phyloP scores from a whole-genome alignment of 1,140 invertebrate genomes.

The Drosophila equinoxialis region DNA sequence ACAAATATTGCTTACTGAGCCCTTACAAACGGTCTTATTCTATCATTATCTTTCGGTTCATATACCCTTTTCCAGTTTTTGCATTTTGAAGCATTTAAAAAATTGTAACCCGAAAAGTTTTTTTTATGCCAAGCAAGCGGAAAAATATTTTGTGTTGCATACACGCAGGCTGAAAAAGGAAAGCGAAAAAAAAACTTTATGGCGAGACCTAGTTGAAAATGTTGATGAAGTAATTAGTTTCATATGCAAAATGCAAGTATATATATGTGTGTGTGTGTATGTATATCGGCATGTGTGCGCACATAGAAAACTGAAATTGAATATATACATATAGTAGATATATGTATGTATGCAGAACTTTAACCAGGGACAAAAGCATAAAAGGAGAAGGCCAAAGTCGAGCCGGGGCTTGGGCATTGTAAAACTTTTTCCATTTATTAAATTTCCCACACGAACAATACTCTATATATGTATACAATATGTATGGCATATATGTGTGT shows the following conservation, averaged over 20 bases:
- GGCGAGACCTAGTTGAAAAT: constrained; percentile 57
- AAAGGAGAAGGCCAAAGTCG: constrained; percentile 15
- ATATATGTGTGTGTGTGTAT: constrained; percentile 19
- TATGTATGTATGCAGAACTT: constrained; percentile 52
- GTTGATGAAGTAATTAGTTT: constrained; percentile 79
- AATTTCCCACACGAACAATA: constrained; percentile 59
- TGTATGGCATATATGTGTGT: not conserved
- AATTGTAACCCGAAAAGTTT: constrained; percentile 11
- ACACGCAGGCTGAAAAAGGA: constrained; percentile 51
- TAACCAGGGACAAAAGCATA: constrained; percentile 37
- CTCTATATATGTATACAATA: not conserved
- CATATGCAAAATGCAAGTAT: constrained; percentile 53
- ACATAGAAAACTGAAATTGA: constrained; percentile 71
- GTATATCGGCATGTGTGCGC: constrained; percentile 17
- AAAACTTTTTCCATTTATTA: constrained; percentile 75
- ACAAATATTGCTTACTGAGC: not conserved
- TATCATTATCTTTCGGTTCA: not conserved
- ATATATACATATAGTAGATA: constrained; percentile 40
- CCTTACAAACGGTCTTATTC: not conserved
- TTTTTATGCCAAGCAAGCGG: constrained; percentile 23
- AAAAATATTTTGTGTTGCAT: constrained; percentile 41
- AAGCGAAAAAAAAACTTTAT: constrained; percentile 37
- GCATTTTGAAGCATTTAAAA: constrained; percentile 5
- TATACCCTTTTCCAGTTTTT: not conserved
- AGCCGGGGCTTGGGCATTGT: constrained; percentile 43